Evolutionary conservation across 2,888 invertebrate species (phyloP), one percentile per base, ranked within the genome.

Genomic region (Chrysina gloriosa): DNA sequence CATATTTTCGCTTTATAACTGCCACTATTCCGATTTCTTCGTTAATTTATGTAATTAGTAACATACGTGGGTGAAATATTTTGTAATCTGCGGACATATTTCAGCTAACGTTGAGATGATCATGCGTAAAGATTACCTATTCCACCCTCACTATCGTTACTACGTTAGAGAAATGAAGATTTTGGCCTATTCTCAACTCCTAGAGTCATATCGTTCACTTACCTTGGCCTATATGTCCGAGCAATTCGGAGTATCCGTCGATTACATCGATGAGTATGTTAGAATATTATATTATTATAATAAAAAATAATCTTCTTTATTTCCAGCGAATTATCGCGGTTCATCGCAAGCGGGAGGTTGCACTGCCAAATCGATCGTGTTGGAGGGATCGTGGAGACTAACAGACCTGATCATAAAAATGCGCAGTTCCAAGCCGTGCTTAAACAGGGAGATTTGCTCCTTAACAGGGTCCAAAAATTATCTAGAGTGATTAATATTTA

Each of bases 361-460:
- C 88, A 88, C 75, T 91, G 89, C 78, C 90, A 90, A 79, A 91
- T 92, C 72, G 92, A 93, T 82, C 90, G 90, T 80, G 90, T 91
- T 48, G 81, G 83, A 36, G 84, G 84, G 47, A 81, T 89, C 71
- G 89, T 92, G 6, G 88, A 90, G 76, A 92, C 78, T n/a, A 73
- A 74, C 14, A 80, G 78, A 52, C 74, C 72, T 34, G 74, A 78
- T 63, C 63, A 63, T 42, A 78, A 77, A 45, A 72, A 61, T 29
- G 78, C 82, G 6, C 73, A 74, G 25, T 92, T 91, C 81, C 90
- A 90, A 81, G 87, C 87, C 27, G 88, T 89, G 11, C 87, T 91
- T 72, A 90, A 90, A 78, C 89, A 90, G 77, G 92, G 92, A 23
- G 92, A 92, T 78, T 85, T 90, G 70, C 82, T 92, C 48, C 84